These are phyloP conservation scores for Ceyx melanurus DNA, from an alignment of 2,113 vertebrate species.

Conservation along the genomic window DNA sequence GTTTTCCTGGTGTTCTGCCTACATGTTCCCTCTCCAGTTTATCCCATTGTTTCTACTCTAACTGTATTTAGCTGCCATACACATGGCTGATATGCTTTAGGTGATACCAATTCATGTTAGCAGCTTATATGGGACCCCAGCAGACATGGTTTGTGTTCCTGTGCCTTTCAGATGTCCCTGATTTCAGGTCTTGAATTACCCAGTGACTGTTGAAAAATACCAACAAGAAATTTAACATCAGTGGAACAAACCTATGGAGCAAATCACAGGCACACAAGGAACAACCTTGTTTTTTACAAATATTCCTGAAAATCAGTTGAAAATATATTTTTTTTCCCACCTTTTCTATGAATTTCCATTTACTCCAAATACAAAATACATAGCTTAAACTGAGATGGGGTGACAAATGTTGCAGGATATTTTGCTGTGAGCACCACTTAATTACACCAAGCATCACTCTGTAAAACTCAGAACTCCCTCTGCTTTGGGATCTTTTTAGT, in stretches of 20 bases:
- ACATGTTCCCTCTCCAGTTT: neutral
- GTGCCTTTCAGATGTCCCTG: neutral
- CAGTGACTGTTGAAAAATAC: neutral
- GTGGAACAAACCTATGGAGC: neutral
- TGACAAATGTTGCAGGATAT: neutral
- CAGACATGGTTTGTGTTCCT: accelerated
- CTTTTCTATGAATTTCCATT: neutral
- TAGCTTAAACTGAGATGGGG: accelerated
- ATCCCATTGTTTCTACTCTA: constrained; percentile 12
- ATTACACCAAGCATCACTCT: neutral
- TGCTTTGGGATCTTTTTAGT: neutral
- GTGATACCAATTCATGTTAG: neutral
- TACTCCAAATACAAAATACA: neutral
- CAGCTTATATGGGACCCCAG: accelerated
- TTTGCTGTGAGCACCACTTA: neutral
- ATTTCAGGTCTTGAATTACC: neutral
- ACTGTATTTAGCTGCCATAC: neutral
- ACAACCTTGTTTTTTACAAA: neutral
- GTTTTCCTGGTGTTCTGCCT: constrained; percentile 51
- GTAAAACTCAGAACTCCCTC: neutral
- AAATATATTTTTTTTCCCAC: neutral
- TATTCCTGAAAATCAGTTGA: neutral
- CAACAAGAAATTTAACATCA: neutral
- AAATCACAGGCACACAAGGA: neutral
- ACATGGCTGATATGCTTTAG: neutral